phyloP scores from a whole-genome alignment of 2,797 vertebrate species.

The Parauchenoglanis punctatus region DNA sequence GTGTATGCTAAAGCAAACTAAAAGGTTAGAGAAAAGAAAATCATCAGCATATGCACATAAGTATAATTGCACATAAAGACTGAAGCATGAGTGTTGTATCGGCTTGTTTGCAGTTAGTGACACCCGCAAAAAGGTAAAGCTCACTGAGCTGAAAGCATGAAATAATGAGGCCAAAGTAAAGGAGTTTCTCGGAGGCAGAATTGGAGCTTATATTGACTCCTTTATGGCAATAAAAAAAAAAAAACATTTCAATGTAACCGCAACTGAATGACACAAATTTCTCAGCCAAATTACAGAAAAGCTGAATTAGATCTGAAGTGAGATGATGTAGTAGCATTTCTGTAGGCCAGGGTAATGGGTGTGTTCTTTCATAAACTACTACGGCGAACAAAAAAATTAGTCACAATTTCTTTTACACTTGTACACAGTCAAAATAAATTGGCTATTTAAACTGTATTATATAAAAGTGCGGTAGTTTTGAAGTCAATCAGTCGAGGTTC shows the following conservation, averaged over 20 bases:
- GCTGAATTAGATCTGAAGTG: not conserved
- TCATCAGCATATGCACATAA: too few relatives aligned
- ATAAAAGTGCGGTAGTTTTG: too few relatives aligned
- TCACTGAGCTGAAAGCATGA: not conserved
- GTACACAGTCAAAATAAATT: too few relatives aligned
- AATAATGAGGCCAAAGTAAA: too few relatives aligned
- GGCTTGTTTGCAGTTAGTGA: not conserved
- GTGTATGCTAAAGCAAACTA: not conserved
- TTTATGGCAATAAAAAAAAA: not conserved
- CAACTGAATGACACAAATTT: not conserved
- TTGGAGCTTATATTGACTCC: not conserved
- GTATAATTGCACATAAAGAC: not conserved
- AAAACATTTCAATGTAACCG: too few relatives aligned
- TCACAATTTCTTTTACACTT: too few relatives aligned
- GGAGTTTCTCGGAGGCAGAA: not conserved
- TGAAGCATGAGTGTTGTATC: not conserved
- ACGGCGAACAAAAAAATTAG: too few relatives aligned
- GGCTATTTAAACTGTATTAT: too few relatives aligned
- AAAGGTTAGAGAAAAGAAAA: not conserved
- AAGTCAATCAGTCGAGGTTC: too few relatives aligned
- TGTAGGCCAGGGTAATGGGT: too few relatives aligned
- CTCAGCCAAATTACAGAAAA: not conserved
- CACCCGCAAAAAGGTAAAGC: not conserved
- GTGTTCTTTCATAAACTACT: too few relatives aligned
- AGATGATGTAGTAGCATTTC: not conserved